These are phyloP conservation scores for Smutsia temminckii DNA, from an alignment of 2,797 vertebrate species.

Conservation along the genomic window DNA sequence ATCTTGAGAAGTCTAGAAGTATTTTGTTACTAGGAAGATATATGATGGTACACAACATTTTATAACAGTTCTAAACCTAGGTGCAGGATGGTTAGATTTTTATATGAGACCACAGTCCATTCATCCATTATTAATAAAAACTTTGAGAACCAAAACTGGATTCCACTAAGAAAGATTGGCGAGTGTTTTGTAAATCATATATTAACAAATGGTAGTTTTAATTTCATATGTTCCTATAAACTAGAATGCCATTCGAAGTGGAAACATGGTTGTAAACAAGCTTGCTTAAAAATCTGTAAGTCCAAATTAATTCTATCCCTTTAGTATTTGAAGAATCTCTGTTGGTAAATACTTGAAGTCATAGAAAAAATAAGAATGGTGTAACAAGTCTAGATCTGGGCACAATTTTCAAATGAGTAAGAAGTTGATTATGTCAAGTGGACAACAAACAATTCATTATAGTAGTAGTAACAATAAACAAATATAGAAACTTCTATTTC, in stretches of 20 bases:
- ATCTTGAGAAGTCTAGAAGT: neutral
- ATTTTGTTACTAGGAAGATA: neutral
- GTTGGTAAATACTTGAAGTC: neutral
- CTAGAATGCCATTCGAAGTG: neutral
- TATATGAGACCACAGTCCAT: neutral
- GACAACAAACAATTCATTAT: neutral
- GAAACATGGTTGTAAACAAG: neutral
- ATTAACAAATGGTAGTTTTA: neutral
- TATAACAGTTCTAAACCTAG: neutral
- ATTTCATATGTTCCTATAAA: neutral
- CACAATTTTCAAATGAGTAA: neutral
- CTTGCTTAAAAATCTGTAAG: neutral
- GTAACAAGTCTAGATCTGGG: neutral
- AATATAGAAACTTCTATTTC: neutral
- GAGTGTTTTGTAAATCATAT: neutral
- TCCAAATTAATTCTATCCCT: neutral
- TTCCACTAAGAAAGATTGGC: neutral
- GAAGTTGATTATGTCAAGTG: neutral
- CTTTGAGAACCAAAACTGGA: neutral
- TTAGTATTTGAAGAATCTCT: neutral
- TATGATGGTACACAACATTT: neutral
- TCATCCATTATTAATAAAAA: neutral
- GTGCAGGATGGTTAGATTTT: neutral
- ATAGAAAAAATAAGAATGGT: neutral
- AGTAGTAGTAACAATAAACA: neutral